phyloP scores from a whole-genome alignment of 2,888 invertebrate species.

The Ectropis crepuscularia region DNA sequence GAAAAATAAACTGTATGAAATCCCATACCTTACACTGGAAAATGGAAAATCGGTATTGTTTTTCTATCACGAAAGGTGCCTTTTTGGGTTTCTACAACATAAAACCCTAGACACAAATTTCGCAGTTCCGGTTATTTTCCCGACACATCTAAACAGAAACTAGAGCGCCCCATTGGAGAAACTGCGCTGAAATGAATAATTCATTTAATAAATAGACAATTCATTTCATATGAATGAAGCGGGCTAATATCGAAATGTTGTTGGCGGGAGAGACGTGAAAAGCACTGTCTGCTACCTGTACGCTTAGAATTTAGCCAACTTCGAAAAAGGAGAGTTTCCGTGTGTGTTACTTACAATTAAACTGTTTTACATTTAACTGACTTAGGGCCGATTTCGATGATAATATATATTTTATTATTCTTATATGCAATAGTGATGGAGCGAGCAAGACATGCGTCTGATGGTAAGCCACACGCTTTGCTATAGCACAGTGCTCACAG shows the following conservation, averaged over 20 bases:
- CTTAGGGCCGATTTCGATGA: too few relatives aligned
- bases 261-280: conserved; percentile 4
- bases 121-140: conserved; percentile 15
- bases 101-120: not conserved
- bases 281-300: not conserved
- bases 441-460: too few relatives aligned
- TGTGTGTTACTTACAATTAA: conserved; percentile 6
- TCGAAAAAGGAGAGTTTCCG: not conserved
- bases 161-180: conserved; percentile 45
- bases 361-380: too few relatives aligned
- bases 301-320: not conserved
- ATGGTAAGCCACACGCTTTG: too few relatives aligned
- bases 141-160: conserved; percentile 22
- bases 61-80: too few relatives aligned
- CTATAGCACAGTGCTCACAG: too few relatives aligned
- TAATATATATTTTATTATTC: too few relatives aligned
- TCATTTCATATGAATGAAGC: conserved; percentile 53
- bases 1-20: too few relatives aligned
- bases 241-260: conserved; percentile 49
- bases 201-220: conserved; percentile 57
- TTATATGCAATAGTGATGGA: too few relatives aligned
- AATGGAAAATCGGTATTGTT: too few relatives aligned
- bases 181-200: conserved; percentile 55
- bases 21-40: too few relatives aligned
- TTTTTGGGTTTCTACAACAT: too few relatives aligned